Evolutionary conservation across 2,113 vertebrate genomes (phyloP).

Genomic region (Tympanuchus pallidicinctus): DNA sequence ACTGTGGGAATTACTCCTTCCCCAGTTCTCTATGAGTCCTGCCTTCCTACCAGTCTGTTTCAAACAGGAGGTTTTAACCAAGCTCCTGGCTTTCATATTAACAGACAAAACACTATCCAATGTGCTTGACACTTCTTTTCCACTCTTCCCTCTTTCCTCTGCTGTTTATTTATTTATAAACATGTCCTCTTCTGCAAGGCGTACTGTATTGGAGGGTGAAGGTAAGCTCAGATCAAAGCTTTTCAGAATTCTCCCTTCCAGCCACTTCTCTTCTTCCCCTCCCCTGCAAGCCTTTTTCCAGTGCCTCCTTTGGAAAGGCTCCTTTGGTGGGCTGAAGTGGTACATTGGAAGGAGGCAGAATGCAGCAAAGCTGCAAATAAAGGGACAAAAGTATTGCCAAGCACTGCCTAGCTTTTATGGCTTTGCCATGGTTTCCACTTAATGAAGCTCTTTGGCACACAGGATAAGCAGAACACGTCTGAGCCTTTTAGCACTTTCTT

Average conservation of each 20-base stretch:
- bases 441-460: not conserved
- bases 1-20: not conserved
- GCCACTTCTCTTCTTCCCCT: not conserved
- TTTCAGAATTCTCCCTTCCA: constrained; percentile 10
- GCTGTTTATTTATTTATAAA: constrained; percentile 69
- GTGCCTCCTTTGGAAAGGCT: not conserved
- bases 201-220: constrained; percentile 45
- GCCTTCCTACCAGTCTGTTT: not conserved
- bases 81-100: constrained; percentile 32
- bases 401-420: not conserved
- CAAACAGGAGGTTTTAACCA: constrained; percentile 35
- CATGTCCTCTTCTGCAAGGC: constrained; percentile 49
- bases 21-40: not conserved
- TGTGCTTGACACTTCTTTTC: not conserved
- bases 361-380: not conserved
- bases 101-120: constrained; percentile 35
- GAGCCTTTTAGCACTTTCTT: not conserved
- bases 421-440: constrained; percentile 11
- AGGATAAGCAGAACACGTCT: not conserved
- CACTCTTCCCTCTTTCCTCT: not conserved
- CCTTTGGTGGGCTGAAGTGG: not conserved
- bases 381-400: not conserved
- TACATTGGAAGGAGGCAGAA: not conserved
- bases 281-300: constrained; percentile 11
- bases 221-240: constrained; percentile 58